Evolutionary conservation across 1,140 invertebrate species (phyloP), one percentile per base, ranked within the genome.

Genomic region (Scaptomyza graminum): DNA sequence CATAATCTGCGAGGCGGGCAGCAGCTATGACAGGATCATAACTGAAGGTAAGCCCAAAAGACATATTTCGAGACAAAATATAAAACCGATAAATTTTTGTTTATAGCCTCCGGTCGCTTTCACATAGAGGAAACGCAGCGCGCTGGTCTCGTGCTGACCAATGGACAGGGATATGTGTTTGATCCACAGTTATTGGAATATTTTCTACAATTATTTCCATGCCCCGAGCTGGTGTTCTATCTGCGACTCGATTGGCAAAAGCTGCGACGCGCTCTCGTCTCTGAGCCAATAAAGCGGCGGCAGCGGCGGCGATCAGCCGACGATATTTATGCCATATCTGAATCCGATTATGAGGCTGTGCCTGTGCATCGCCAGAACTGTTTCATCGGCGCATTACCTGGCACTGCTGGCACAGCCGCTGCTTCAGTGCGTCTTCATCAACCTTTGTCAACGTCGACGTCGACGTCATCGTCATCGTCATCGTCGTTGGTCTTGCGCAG

Each of bases 311-410:
- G 79, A 9, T 41, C 51, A 0, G 6, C 52, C 3, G 76, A 64
- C 0, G 41, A 55, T n/a, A 3, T 28, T 0, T 3, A 47, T 15
- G 51, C 59, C 2, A 41, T 18, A 37, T 43, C 9, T 1, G 16
- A 46, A n/a, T 4, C 37, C 7, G 50, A 43, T 4, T 79, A 90
- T 51, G 59, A 55, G 22, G 83, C 80, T 2, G 84, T 81, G 25
- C 74, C 90, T 3, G 90, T 91, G 9, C 69, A 67, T 62, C 76
- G 90, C 5, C 90, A 90, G 47, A 90, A 91, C 41, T 90, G 90
- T 44, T 91, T 91, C 18, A 47, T 91, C 0, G 90, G 90, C 25
- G 63, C 44, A 6, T 22, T 87, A 13, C 89, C 89, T 1, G 11
- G 25, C 13, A 51, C 51, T 39, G 2, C 31, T 12, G n/a, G n/a